Evolutionary conservation across 2,888 invertebrate species (phyloP).

Genomic region (Acleris laterana): DNA sequence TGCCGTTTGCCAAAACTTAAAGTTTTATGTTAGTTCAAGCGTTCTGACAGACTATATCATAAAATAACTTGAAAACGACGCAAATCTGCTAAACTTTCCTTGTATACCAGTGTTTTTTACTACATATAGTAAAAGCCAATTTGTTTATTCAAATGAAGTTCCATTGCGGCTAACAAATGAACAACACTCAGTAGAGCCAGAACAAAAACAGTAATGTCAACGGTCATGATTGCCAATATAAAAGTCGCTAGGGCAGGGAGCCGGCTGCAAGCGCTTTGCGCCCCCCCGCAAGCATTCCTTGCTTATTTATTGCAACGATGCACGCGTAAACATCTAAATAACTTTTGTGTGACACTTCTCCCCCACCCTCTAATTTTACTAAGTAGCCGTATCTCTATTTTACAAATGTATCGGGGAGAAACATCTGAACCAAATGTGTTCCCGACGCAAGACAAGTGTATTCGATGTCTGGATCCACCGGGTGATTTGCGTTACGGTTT

Average conservation of each 20-base stretch:
- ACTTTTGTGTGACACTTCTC: constrained; percentile 82
- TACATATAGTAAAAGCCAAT: constrained; percentile 8
- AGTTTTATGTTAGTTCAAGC: not conserved
- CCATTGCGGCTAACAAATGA: constrained; percentile 15
- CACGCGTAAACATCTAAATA: constrained; percentile 85
- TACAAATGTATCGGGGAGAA: constrained; percentile 75
- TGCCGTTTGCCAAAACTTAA: not conserved
- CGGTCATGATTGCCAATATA: constrained; percentile 67
- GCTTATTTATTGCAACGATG: constrained; percentile 84
- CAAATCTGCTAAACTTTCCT: not conserved
- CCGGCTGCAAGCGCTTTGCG: constrained; percentile 76
- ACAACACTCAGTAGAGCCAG: constrained; percentile 14
- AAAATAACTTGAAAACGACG: not conserved
- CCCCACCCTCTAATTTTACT: constrained; percentile 82
- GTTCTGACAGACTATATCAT: not conserved
- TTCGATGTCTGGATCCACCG: constrained; percentile 28
- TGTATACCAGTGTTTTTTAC: not conserved
- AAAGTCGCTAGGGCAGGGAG: constrained; percentile 73
- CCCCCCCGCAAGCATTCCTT: constrained; percentile 79
- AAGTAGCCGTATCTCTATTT: constrained; percentile 77
- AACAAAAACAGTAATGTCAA: constrained; percentile 41
- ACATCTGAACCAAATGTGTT: constrained; percentile 71
- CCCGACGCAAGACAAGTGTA: constrained; percentile 48
- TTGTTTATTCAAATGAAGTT: constrained; percentile 15
- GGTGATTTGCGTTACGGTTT: constrained; percentile 38